Conservation (phyloP, 2,888 invertebrate genomes). For the Bugula neritina region DNA sequence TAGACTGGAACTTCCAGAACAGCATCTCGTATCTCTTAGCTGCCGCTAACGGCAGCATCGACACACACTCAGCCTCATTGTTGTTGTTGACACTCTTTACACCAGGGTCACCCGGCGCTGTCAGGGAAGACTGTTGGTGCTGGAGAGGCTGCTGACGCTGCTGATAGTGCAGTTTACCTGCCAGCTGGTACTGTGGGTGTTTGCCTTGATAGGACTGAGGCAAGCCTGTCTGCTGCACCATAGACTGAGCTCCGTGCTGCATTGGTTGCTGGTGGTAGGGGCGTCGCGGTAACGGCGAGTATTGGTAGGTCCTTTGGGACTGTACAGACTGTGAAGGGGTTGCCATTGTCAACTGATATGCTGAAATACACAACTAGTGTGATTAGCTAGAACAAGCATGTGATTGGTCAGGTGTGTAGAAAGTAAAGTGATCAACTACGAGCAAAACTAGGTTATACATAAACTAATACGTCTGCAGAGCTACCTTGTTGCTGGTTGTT, state of each 20-base stretch:
- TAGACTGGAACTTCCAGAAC: neutral
- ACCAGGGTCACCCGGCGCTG: neutral
- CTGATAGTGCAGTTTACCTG: neutral
- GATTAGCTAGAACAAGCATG: no score
- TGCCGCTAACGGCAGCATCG: neutral
- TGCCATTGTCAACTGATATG: neutral
- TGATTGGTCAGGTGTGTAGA: no score
- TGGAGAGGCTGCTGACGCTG: neutral
- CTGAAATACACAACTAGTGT: no score
- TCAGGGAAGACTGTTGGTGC: neutral
- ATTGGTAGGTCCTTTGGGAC: neutral
- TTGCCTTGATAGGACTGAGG: neutral
- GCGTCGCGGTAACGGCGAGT: neutral
- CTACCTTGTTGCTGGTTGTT: neutral
- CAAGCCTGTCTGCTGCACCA: neutral
- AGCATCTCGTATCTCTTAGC: neutral
- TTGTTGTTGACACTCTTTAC: neutral
- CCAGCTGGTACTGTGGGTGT: constrained; percentile 2
- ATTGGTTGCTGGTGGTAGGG: neutral
- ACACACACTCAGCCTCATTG: neutral
- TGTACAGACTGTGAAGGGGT: neutral
- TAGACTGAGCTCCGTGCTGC: neutral
- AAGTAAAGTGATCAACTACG: no score
- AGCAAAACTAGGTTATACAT: no score
- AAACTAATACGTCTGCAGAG: no score